Base-by-base conservation (phyloP, 2,888 invertebrate genomes). In the Encarsia formosa region DNA sequence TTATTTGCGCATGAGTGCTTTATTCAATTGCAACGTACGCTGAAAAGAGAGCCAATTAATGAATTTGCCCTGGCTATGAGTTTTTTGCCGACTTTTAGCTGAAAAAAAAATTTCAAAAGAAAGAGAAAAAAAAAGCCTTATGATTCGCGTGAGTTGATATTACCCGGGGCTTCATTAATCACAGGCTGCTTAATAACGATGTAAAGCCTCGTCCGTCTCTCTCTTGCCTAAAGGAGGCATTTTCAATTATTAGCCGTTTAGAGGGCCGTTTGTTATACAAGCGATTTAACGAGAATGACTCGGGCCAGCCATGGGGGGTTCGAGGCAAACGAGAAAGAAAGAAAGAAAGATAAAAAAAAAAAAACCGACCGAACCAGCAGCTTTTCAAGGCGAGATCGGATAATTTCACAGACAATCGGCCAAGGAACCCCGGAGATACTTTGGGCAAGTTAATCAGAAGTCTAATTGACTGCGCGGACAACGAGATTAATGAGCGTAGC, bases 321-420 rank as follows among this genome's bases (percentile, higher is more conserved):
- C 15, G 44, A 3, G 13, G n/a, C 16, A 24, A 15, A 35, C 1
- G 23, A 29, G 38, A 5, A 3, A 41, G 15, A 23, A 24, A 31
- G 16, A 24, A 13, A 49, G 22, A 29, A 23, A 24, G 13, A 11
- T 34, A 22, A 5, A 18, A 23, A 18, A 18, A 29, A 20, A 22
- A 40, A 38, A 42, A 31, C 22, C 8, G 13, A 9, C 20, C n/a
- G 32, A 43, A 29, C 35, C 20, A 23, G 45, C 32, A 20, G 20
- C 22, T 32, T 20, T 15, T 24, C 24, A 18, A 23, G 23, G 11
- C 48, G 20, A 60, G 60, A 55, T 58, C 58, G 56, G 60, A 63
- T 67, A 68, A 68, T 68, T 68, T 65, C 61, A 62, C 62, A 58
- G 64, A 62, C 62, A 64, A 66, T 67, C 62, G 60, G 57, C 50